A percentile compares a stretch with the other conserved stretches of the same genome.
Evolutionary conservation across 2,113 vertebrate species (phyloP).

Genomic region (Pterocles gutturalis): DNA sequence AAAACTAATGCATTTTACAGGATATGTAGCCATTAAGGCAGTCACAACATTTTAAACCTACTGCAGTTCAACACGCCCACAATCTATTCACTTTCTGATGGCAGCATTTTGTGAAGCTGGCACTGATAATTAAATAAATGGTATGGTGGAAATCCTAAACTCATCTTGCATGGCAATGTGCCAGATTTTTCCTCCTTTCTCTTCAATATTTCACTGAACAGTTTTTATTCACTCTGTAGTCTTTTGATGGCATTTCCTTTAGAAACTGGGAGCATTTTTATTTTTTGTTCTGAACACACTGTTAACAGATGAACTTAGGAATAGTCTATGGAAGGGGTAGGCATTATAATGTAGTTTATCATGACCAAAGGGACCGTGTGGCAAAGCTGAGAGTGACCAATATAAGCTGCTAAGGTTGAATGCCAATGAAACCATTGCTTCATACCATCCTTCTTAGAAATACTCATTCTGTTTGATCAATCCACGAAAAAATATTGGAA

Average conservation of each 20-base stretch:
- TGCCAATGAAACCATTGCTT: neutral
- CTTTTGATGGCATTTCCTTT: neutral
- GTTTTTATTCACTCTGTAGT: neutral
- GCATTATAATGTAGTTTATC: neutral
- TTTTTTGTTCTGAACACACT: neutral
- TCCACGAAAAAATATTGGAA: neutral
- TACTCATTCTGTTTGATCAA: neutral
- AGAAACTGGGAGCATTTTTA: neutral
- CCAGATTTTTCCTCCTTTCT: slow-evolving; percentile 9
- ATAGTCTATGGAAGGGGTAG: accelerated
- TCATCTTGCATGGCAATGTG: neutral
- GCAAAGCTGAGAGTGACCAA: neutral
- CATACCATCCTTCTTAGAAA: neutral
- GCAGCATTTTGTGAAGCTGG: slow-evolving; percentile 42
- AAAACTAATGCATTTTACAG: slow-evolving; percentile 70
- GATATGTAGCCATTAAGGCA: slow-evolving; percentile 65
- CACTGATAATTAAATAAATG: slow-evolving; percentile 65
- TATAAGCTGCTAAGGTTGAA: neutral
- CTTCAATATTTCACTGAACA: slow-evolving; percentile 2
- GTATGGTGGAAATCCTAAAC: slow-evolving; percentile 40
- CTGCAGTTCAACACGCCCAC: slow-evolving; percentile 8
- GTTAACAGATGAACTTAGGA: neutral
- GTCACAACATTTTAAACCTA: slow-evolving; percentile 72
- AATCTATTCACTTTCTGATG: slow-evolving; percentile 41
- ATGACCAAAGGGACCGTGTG: neutral